phyloP scores from a whole-genome alignment of 2,888 invertebrate species.

The Drosophila flavopinicola region DNA sequence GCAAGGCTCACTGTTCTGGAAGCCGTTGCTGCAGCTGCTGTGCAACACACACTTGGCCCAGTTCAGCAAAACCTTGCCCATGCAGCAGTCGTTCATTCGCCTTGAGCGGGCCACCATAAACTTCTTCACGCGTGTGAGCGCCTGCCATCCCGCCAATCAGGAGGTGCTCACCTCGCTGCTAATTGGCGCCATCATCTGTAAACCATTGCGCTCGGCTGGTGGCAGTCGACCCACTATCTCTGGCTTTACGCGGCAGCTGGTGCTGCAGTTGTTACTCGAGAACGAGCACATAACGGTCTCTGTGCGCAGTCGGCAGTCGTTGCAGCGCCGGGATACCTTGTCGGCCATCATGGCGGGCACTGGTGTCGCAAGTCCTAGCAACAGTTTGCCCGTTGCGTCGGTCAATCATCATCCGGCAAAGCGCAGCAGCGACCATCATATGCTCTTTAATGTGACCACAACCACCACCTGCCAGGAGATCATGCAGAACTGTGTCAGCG shows the following conservation, averaged over 20 bases:
- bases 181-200: conserved; percentile 80
- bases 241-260: conserved; percentile 93
- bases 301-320: conserved; percentile 85
- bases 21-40: conserved; percentile 90
- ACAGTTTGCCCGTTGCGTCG: conserved; percentile 71
- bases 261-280: conserved; percentile 93
- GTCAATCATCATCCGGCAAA: conserved; percentile 88
- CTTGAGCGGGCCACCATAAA: conserved; percentile 92
- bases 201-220: conserved; percentile 47
- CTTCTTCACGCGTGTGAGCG: conserved; percentile 92
- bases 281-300: conserved; percentile 93
- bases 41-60: conserved; percentile 87
- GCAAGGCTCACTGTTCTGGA: conserved; percentile 94
- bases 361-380: conserved; percentile 41
- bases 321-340: conserved; percentile 80
- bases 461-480: conserved; percentile 91
- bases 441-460: conserved; percentile 90
- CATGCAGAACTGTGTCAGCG: conserved; percentile 87
- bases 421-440: conserved; percentile 90
- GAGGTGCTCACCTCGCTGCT: conserved; percentile 91
- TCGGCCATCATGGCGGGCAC: conserved; percentile 59
- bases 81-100: conserved; percentile 85
- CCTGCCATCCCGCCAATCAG: conserved; percentile 94
- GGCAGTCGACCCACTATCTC: conserved; percentile 86
- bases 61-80: conserved; percentile 78